phyloP scores from a whole-genome alignment of 2,888 invertebrate species.

The Eupithecia dodoneata region DNA sequence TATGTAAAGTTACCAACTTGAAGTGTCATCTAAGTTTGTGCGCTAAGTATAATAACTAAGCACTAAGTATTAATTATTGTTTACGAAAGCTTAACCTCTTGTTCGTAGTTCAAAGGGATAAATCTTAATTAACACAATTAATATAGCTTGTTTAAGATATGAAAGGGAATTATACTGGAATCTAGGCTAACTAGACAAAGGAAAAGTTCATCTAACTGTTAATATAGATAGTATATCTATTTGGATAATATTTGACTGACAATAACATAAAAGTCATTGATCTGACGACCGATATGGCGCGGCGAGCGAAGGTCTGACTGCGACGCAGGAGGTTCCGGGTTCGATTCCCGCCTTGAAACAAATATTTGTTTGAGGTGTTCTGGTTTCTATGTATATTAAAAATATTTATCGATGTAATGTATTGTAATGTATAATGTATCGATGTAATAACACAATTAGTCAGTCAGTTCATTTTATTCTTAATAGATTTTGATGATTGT shows the following conservation, averaged over 20 bases:
- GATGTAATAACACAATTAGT: too few relatives aligned
- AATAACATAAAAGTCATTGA: background rate
- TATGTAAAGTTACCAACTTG: background rate
- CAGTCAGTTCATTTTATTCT: too few relatives aligned
- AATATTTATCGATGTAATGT: too few relatives aligned
- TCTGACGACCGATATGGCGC: too few relatives aligned
- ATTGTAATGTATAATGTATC: too few relatives aligned
- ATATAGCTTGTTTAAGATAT: background rate
- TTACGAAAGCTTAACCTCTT: conserved; percentile 1
- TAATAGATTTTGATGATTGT: too few relatives aligned
- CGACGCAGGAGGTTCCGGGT: too few relatives aligned
- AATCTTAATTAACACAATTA: conserved; percentile 16
- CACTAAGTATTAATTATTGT: conserved; percentile 20
- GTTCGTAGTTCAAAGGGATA: conserved; percentile 18
- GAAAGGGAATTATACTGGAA: background rate
- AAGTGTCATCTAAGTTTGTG: conserved; percentile 17
- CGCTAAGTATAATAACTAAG: conserved; percentile 3
- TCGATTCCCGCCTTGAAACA: too few relatives aligned
- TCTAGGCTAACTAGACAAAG: background rate
- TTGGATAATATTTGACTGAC: background rate
- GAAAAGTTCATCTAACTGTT: background rate
- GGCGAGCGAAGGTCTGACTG: too few relatives aligned
- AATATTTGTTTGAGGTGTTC: too few relatives aligned
- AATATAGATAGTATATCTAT: background rate
- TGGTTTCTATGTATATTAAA: too few relatives aligned